Base-by-base conservation (phyloP, 92 coral and sea anemone species). In the Heliopora coerulea region DNA sequence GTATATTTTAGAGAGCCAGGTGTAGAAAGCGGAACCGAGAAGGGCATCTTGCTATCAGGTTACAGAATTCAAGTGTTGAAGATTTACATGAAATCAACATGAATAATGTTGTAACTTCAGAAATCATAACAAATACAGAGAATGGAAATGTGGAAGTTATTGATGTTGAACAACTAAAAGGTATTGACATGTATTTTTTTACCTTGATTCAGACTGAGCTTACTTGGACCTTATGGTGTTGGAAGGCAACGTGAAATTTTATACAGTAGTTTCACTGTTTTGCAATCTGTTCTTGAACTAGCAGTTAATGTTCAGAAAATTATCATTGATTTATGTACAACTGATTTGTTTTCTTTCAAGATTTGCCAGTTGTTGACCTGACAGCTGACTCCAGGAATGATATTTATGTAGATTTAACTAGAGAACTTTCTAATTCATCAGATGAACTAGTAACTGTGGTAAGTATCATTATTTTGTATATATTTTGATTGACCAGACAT, bases 351-450 rank as follows among this genome's bases (percentile, higher is more conserved):
- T 18, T 12, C 20, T 11, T 31, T 62, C 32, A 48, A 70, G 77
- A 70, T 31, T 49, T 49, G 8, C 78, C 70, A 0, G 29, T 75
- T 0, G 86, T 82, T 39, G 86, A 82, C 17, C 70, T 82, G 24
- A 82, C 86, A 14, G 37, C 56, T 31, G 81, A 75, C 23, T 23
- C 78, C 12, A 49, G 31, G 10, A 70, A 56, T 37, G 74, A 73
- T 21, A 33, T 65, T 9, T 68, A 74, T 52, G 82, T 82, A n/a
- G 86, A 82, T 30, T 66, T 82, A 18, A 82, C 86, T 20, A 1
- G 72, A 27, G 86, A 82, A 18, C 56, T 82, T 5, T 62, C 86
- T 15, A 6, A 62, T 28, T 56, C 74, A 30, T 82, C 86, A 52
- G 86, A 82, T 6, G 50, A 52, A 19, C 75, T 76, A 8, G 59